Evolutionary conservation across 1,140 invertebrate genomes (phyloP), one percentile per base, ranked within the genome.

Genomic region (Antheraea pernyi): DNA sequence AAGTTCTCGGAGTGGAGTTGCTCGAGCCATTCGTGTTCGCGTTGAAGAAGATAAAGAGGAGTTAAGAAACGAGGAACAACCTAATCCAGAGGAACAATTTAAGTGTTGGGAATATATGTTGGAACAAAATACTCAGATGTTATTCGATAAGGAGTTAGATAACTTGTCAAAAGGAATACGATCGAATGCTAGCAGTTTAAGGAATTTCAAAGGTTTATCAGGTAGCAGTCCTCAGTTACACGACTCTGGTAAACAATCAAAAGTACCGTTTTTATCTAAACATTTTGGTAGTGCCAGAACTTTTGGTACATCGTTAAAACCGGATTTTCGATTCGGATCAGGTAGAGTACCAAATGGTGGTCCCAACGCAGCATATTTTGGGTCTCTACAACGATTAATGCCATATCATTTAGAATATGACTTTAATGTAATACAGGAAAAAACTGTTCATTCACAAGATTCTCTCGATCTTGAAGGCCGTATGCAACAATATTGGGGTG

Each of bases 61-160:
- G 61, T 94, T 94, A 90, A 96, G 86, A 71, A 78, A 74, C 11
- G 90, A 91, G 39, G 89, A 89, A 39, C 18, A 79, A 22, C 73
- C 82, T 0, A 83, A 81, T 30, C 96, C 96, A 6, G 97, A 97
- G 76, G 97, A 98, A 82, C 97, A 97, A 82, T 97, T 97, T 80
- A 96, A 97, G 75, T 97, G 97, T 79, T 98, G 97, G 97, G 97
- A 98, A 77, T 98, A 98, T 79, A 98, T 98, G 96, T 84, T 98
- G 19, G 97, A 98, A 81, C 96, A 98, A 88, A 98, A 98, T 79
- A 97, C 97, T 0, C 97, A 98, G 80, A 88, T 98, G 71, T 79
- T 98, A 0, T 98, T 98, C 75, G 97, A 97, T 86, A 97, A 97
- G 81, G 97, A 98, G 87, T 84, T 98, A 59, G 97, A 98, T 82